Evolutionary conservation across 2,113 vertebrate genomes (phyloP).

Genomic region (Labeo rohita): DNA sequence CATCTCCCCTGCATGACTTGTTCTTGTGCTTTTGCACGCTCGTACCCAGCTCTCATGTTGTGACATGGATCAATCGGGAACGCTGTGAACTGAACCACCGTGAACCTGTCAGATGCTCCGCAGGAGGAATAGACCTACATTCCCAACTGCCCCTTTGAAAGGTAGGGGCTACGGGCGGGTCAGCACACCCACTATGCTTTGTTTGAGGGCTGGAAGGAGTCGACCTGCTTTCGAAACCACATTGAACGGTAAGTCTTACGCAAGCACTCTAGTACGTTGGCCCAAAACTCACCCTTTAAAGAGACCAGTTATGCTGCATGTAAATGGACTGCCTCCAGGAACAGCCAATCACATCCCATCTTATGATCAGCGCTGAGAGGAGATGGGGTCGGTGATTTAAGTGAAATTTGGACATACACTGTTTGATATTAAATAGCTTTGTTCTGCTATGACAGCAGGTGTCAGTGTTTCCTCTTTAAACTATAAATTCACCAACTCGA

Average conservation of each 20-base stretch:
- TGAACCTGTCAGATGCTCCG: slow-evolving; percentile 32
- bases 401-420: background rate
- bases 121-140: slow-evolving; percentile 46
- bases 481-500: background rate
- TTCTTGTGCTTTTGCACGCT: slow-evolving; percentile 13
- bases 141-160: slow-evolving; percentile 45
- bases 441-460: slow-evolving; percentile 43
- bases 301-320: background rate
- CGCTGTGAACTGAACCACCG: slow-evolving; percentile 43
- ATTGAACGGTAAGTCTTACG: background rate
- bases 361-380: slow-evolving; percentile 18
- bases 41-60: slow-evolving; percentile 27
- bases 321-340: background rate
- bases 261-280: background rate
- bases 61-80: slow-evolving; percentile 49
- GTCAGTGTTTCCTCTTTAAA: slow-evolving; percentile 52
- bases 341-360: slow-evolving; percentile 5
- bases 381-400: background rate
- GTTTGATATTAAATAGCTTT: slow-evolving; percentile 19
- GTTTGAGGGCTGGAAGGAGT: slow-evolving; percentile 17
- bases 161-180: slow-evolving; percentile 31
- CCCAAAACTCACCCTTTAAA: slow-evolving; percentile 15
- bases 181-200: slow-evolving; percentile 22
- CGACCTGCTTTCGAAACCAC: slow-evolving; percentile 27
- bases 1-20: slow-evolving; percentile 33